Evolutionary conservation across 2,113 vertebrate genomes (phyloP).

Genomic region (Eulemur rufifrons): DNA sequence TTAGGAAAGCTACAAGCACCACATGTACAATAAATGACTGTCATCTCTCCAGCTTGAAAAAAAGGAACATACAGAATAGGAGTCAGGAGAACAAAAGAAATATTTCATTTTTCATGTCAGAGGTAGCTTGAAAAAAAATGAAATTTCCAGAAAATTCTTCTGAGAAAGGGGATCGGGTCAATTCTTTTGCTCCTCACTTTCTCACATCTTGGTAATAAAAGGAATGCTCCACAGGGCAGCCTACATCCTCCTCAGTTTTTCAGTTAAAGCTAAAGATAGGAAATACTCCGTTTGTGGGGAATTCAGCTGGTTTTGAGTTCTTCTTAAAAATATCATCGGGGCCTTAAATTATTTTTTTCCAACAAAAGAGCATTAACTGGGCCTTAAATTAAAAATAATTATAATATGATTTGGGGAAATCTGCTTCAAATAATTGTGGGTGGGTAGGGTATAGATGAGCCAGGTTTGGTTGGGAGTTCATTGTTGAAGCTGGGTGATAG

Average conservation of each 20-base stretch:
- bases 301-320: not conserved
- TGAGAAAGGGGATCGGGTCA: constrained; percentile 45
- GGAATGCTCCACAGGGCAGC: not conserved
- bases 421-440: not conserved
- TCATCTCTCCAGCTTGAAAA: constrained; percentile 13
- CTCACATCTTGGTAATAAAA: constrained; percentile 32
- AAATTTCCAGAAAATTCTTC: constrained; percentile 48
- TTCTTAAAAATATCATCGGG: constrained; percentile 18
- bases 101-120: constrained; percentile 37
- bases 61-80: constrained; percentile 26
- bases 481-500: not conserved
- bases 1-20: not conserved
- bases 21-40: constrained; percentile 27
- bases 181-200: constrained; percentile 24
- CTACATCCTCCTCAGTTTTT: not conserved
- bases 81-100: constrained; percentile 52
- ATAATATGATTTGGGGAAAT: not conserved
- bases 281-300: constrained; percentile 10
- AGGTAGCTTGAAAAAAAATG: not conserved
- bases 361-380: not conserved
- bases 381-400: not conserved
- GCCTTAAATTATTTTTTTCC: not conserved
- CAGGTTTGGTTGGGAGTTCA: not conserved
- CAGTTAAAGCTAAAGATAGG: constrained; percentile 31
- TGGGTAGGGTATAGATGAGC: not conserved